phyloP scores from a whole-genome alignment of 2,113 vertebrate genomes.

The Aleadryas rufinucha region DNA sequence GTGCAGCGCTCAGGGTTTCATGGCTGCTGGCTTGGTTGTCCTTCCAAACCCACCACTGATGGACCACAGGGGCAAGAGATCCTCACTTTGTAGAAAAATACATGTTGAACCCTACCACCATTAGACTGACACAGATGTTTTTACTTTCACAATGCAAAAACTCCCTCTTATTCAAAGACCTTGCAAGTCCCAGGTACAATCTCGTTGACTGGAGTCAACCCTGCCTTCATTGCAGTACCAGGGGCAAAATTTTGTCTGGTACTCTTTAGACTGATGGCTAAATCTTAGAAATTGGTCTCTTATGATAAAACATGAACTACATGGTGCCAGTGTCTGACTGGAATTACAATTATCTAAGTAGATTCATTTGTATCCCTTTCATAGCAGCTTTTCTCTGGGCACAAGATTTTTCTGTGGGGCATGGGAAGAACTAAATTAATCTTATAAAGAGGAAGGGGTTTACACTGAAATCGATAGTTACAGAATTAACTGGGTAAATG shows the following conservation, averaged over 20 bases:
- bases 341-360: conserved; percentile 66
- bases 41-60: background rate
- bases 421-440: conserved; percentile 62
- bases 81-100: background rate
- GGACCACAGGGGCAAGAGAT: background rate
- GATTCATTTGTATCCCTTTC: conserved; percentile 57
- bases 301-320: conserved; percentile 59
- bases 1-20: fast-evolving
- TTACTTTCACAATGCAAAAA: background rate
- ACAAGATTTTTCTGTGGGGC: conserved; percentile 38
- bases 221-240: background rate
- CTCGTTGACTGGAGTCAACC: background rate
- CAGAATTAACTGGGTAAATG: conserved; percentile 59
- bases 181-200: background rate
- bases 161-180: background rate
- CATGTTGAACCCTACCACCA: fast-evolving
- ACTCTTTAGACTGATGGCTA: background rate
- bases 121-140: background rate
- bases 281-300: background rate
- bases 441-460: conserved; percentile 61
- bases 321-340: conserved; percentile 57
- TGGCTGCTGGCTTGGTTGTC: background rate
- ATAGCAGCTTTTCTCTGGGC: conserved; percentile 35
- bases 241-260: background rate
- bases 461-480: conserved; percentile 66